Base-by-base conservation (phyloP, 2,797 vertebrate species). In the Labeo calbasu region DNA sequence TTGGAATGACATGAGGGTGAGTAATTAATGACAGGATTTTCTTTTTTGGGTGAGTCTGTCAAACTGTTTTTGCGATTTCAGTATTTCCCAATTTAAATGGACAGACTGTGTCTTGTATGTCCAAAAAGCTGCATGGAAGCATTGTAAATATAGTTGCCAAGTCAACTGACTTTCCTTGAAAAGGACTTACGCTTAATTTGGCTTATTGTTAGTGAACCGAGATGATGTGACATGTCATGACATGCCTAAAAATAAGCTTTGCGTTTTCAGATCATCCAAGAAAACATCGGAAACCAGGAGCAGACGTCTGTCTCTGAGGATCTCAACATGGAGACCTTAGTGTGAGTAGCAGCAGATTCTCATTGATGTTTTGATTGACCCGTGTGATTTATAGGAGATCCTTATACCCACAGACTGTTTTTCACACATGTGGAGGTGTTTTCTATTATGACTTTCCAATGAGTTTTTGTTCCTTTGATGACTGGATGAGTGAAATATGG, bases 291-390 rank as follows among this genome's bases (percentile, higher is more conserved):
- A 68, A 95, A 95, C 77, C 93, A 95, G 63, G 94, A 95, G 77
- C 96, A 96, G 86, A 88, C 95, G 63, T 94, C 95, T 72, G 91
- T 94, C 2, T 96, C 96, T 75, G 97, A 99, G 86, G 98, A 99
- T 90, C 92, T 99, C 81, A 98, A 98, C 91, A 94, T 99, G 94
- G 98, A 99, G 91, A 99, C 98, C 0, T 94, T 99, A 92, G 96
- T 95, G 98, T 99, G 92, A 97, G 98, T 97, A 73, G 12, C 23
- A 36, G 59, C 40, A 14, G 59, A 40, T n/a, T 77, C 51, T 55
- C 25, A 40, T 12, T 21, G 17, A 50, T 13, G 11, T 48, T 65
- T 50, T 32, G 4, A 65, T 17, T 7, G 11, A 21, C 12, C 40
- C 9, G 4, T 57, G 32, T 59, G 53, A 57, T 61, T 77, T 77